Evolutionary conservation across 2,797 vertebrate genomes (phyloP), one percentile per base, ranked within the genome.

Genomic region (Morus bassanus): DNA sequence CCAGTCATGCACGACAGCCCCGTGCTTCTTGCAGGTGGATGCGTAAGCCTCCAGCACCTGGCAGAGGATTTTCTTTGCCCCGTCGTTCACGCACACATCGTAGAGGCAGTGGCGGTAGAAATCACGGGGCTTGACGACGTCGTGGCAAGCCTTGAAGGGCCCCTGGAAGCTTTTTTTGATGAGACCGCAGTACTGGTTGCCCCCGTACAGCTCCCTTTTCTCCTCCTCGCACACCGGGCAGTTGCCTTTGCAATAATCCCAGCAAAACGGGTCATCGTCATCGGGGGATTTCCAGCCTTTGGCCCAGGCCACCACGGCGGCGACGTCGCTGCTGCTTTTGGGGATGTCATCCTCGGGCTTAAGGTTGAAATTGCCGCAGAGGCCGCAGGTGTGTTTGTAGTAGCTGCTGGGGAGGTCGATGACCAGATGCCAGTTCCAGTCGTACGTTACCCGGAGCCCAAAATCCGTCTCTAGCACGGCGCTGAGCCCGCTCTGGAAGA

Each of bases 291-390:
- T 97, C 99, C 99, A 99, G 93, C 95, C 98, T 33, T 87, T 89
- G 11, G 98, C 98, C 96, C 99, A 99, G 17, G 98, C 97, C 23
- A 85, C 78, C 4, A 98, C n/a, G 2, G 97, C 68, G 1, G 97
- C 4, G 9, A 95, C 96, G 11, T 67, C 41, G 2, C 82, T 51
- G 16, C 92, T 89, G 0, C 68, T 28, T 1, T 96, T 87, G 27
- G 96, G 97, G 67, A 78, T 35, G 75, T 99, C 99, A 2, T 99
- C 98, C 0, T 22, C 8, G 0, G 39, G 18, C 25, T 98, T 90
- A 23, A 98, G 96, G 1, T 99, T 98, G 67, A 98, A 99, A 94
- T 99, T 98, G 28, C 99, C 99, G 3, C 99, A 99, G 45, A 99
- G 96, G 46, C 99, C 99, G 1, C 98, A 98, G 37, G 98, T 98